These are phyloP conservation scores for Indri indri DNA, from an alignment of 2,113 vertebrate genomes.

Conservation along the genomic window DNA sequence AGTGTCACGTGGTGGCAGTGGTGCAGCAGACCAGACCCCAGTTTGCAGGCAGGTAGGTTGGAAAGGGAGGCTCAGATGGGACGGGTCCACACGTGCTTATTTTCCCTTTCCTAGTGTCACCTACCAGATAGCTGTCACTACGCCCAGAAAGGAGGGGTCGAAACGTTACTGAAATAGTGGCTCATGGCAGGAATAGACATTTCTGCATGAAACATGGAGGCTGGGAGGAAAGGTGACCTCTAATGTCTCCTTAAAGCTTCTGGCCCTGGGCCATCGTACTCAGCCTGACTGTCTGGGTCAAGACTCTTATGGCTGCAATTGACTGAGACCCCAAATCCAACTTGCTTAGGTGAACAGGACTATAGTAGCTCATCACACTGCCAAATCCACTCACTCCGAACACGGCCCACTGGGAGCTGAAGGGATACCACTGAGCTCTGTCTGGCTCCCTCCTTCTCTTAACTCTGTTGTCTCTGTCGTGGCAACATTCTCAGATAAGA, in stretches of 20 bases:
- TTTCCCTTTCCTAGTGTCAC: not conserved
- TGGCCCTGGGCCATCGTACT: not conserved
- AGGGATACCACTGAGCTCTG: not conserved
- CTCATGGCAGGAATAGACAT: accelerated
- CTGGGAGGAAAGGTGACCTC: not conserved
- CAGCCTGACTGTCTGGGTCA: not conserved
- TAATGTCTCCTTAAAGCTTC: not conserved
- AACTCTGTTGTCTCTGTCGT: not conserved
- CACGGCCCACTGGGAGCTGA: not conserved
- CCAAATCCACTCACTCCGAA: not conserved
- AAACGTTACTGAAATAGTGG: not conserved
- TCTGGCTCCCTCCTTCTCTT: not conserved
- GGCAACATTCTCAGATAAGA: not conserved
- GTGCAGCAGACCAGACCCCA: no score
- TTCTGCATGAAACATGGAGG: not conserved
- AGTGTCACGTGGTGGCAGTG: accelerated
- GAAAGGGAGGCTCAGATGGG: not conserved
- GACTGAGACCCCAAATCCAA: not conserved
- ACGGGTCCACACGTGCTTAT: no score
- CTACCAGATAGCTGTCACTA: not conserved
- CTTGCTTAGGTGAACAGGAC: not conserved
- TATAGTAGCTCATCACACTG: not conserved
- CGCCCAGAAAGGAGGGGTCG: not conserved
- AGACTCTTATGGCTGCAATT: not conserved
- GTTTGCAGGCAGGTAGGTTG: not conserved